These are phyloP conservation scores for Galaxias olidus DNA, from an alignment of 2,797 vertebrate genomes.

Conservation along the genomic window DNA sequence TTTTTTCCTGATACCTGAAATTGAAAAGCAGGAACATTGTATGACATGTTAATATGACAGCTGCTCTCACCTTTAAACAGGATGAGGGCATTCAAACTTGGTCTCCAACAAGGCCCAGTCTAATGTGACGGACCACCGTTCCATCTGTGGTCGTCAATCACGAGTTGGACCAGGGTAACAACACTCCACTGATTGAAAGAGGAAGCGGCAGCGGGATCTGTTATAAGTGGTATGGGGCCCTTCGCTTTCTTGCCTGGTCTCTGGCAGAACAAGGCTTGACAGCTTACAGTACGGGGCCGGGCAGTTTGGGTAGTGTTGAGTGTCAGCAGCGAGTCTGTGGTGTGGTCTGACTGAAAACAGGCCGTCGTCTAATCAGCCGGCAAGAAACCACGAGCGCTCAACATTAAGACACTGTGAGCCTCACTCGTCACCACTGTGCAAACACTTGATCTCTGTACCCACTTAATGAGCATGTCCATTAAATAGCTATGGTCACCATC, in stretches of 20 bases:
- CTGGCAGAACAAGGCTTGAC: constrained; percentile 20
- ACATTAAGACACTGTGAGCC: background rate
- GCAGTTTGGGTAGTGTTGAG: constrained; percentile 29
- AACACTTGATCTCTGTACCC: background rate
- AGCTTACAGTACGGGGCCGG: constrained; percentile 28
- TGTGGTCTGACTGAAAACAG: constrained; percentile 40
- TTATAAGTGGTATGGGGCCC: constrained; percentile 5
- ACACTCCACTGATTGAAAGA: constrained; percentile 2
- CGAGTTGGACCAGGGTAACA: constrained; percentile 8
- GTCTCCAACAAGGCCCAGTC: background rate
- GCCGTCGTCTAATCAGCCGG: constrained; percentile 12
- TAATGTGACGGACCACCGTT: constrained; percentile 2
- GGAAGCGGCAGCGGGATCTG: constrained; percentile 6
- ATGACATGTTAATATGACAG: no score
- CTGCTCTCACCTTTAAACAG: background rate
- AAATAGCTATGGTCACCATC: background rate
- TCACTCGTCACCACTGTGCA: background rate
- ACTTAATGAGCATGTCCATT: background rate
- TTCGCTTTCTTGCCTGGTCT: constrained; percentile 16
- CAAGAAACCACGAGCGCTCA: constrained; percentile 10
- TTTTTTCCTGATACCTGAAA: constrained; percentile 79
- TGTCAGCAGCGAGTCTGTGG: constrained; percentile 31
- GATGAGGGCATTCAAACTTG: background rate
- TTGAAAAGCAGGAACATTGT: constrained; percentile 16
- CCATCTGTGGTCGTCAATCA: constrained; percentile 3